Evolutionary conservation across 92 coral and sea anemone species (phyloP).

Genomic region (Paragorgia papillata): DNA sequence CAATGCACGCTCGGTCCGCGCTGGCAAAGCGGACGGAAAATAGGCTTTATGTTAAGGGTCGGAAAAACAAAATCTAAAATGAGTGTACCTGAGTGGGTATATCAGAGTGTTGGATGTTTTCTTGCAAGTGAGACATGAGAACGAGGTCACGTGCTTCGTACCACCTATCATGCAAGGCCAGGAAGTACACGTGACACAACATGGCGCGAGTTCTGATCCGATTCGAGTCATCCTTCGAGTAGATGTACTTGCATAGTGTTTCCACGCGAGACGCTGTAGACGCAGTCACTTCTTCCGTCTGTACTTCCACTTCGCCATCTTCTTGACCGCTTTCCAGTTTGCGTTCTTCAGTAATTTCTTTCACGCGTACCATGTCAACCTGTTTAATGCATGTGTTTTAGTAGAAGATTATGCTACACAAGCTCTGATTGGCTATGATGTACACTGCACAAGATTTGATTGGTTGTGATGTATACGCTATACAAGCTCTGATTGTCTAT

Average conservation of each 20-base stretch:
- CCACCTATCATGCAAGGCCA: conserved; percentile 91
- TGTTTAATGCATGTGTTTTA: neutral
- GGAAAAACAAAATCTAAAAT: no score
- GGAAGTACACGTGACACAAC: conserved; percentile 93
- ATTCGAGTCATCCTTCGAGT: conserved; percentile 92
- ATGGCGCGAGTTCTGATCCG: conserved; percentile 96
- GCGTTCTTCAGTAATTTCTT: conserved; percentile 45
- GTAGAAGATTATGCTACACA: no score
- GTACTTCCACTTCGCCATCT: conserved; percentile 25
- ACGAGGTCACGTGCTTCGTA: conserved; percentile 95
- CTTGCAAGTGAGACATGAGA: conserved; percentile 97
- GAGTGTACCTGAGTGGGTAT: conserved; percentile 92
- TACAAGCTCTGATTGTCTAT: no score
- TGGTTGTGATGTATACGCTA: no score
- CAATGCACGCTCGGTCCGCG: no score
- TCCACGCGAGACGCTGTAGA: conserved; percentile 67
- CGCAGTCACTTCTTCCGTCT: conserved; percentile 31
- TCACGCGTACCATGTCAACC: conserved; percentile 36
- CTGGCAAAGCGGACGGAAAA: no score
- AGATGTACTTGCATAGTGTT: conserved; percentile 83
- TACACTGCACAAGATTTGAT: no score
- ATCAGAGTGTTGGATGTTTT: conserved; percentile 90
- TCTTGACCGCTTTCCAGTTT: conserved; percentile 38
- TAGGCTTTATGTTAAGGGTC: no score
- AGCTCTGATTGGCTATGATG: no score